A percentile compares a stretch with the other conserved stretches of the same genome.
Evolutionary conservation across 30 jellyfish, hydroid and myxozoan genomes (phyloP).

Genomic region (Morbakka virulenta): DNA sequence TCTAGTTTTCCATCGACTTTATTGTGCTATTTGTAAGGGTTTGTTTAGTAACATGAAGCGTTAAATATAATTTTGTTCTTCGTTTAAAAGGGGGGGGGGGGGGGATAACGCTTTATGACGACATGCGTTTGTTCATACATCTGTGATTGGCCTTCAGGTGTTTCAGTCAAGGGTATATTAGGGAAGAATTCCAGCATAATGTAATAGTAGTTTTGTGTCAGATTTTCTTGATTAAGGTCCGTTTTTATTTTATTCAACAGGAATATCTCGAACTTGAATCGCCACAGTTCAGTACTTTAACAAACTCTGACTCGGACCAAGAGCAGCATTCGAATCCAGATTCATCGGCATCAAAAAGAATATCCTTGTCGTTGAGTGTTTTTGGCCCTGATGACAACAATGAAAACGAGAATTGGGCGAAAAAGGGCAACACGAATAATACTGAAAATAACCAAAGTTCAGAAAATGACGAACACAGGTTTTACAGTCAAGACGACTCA

Average conservation of each 20-base stretch:
- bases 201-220: not conserved
- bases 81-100: no score
- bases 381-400: not conserved
- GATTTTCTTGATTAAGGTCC: conserved; percentile 21
- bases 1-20: no score
- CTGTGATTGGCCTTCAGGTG: no score
- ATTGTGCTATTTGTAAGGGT: no score
- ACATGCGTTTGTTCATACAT: no score
- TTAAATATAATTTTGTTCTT: no score
- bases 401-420: not conserved
- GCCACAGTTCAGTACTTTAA: conserved; percentile 39
- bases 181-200: no score
- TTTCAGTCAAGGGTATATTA: no score
- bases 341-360: not conserved
- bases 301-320: conserved; percentile 17
- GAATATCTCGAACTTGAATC: conserved; percentile 62
- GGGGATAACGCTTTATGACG: no score
- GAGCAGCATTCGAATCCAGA: not conserved
- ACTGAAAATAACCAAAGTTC: not conserved
- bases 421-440: not conserved
- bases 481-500: not conserved
- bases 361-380: not conserved
- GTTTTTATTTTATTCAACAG: not conserved
- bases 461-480: not conserved
- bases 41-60: no score